Evolutionary conservation across 2,888 invertebrate species (phyloP), one percentile per base, ranked within the genome.

Genomic region (Alentia gelatinosa): DNA sequence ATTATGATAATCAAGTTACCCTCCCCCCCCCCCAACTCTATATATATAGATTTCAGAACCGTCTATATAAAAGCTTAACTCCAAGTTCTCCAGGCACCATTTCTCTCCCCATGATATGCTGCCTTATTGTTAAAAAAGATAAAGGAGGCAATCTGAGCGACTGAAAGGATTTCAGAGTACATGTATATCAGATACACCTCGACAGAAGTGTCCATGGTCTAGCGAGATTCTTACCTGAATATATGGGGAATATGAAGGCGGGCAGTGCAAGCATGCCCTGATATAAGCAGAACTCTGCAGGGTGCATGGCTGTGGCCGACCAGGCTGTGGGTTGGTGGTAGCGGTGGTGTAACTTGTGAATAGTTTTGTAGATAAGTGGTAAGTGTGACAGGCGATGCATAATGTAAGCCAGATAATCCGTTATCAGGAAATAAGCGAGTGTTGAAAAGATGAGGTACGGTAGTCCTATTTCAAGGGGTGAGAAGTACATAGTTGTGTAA

Each of bases 271-370:
- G 96, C 0, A 97, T 97, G 0, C 97, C 94, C 94, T 98, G 97
- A 23, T 97, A 96, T 94, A 97, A 97, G 93, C 97, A 93, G 90
- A 97, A 97, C 96, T 98, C 98, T 0, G 97, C 95, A 0, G 98
- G 98, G 94, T 98, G 98, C 94, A 98, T 97, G 83, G 98, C 98
- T 0, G 97, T 97, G 0, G 97, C 97, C 0, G 97, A 97, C 96
- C 97, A 98, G 0, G 97, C 97, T 0, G 98, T 98, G 0, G 98
- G 98, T 94, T 97, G 97, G 94, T 97, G 97, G 96, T 97, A 98
- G 93, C 97, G 97, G 96, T 98, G 98, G 94, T 98, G 98, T 0
- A 97, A 96, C 95, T 98, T 98, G 96, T 98, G 98, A 95, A 98
- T 97, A 94, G 97, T 95, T 94, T 97, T 97, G 96, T 97, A 97